phyloP scores from a whole-genome alignment of 2,113 vertebrate species.

The Rhabdornis inornatus region DNA sequence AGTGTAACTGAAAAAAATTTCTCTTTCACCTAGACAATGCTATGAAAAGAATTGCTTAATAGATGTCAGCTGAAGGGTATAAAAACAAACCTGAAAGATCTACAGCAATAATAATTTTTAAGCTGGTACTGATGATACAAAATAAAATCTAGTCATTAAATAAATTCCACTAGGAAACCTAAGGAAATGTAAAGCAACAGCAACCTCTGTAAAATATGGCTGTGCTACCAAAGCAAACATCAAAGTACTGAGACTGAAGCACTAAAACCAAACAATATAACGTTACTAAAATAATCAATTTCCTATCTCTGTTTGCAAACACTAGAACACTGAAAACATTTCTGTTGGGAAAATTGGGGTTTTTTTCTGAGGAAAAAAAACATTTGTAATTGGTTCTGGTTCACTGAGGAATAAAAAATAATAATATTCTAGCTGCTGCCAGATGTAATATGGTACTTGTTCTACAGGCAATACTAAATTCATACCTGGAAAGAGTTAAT shows the following conservation, averaged over 20 bases:
- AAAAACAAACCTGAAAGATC: slow-evolving; percentile 29
- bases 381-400: background rate
- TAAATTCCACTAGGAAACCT: background rate
- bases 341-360: background rate
- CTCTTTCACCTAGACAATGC: background rate
- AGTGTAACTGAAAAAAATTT: background rate
- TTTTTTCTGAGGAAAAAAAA: background rate
- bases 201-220: background rate
- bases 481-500: background rate
- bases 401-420: background rate
- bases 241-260: background rate
- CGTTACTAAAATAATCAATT: background rate
- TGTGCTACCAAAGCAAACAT: slow-evolving; percentile 6
- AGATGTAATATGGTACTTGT: background rate
- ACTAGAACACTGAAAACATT: background rate
- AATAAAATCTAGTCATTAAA: slow-evolving; percentile 17
- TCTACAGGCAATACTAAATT: background rate
- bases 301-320: background rate
- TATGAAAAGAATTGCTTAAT: slow-evolving; percentile 23
- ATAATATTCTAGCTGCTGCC: background rate
- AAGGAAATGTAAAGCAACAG: background rate
- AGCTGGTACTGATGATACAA: background rate
- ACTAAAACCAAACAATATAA: background rate
- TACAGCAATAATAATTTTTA: slow-evolving; percentile 13
- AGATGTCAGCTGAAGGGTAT: slow-evolving; percentile 38